A percentile compares a stretch with the other conserved stretches of the same genome.
Conservation (phyloP, 2,888 invertebrate species). For the Tenthredo amoena region DNA sequence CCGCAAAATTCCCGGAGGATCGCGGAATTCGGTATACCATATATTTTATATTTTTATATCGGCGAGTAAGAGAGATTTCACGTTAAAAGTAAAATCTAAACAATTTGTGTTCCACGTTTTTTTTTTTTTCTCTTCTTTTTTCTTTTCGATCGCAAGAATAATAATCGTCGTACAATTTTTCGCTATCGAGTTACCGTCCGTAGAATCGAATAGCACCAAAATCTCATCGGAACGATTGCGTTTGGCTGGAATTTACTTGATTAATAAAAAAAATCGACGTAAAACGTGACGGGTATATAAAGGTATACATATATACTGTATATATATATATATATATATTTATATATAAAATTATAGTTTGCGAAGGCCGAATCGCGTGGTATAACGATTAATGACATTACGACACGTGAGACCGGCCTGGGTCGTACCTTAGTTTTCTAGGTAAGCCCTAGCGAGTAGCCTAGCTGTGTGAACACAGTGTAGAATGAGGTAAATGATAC, state of each 20-base stretch:
- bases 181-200: no score
- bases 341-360: no score
- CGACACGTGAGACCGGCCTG: constrained; percentile 38
- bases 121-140: background rate
- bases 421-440: background rate
- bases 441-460: background rate
- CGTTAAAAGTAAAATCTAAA: background rate
- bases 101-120: background rate
- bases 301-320: no score
- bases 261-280: background rate
- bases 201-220: no score
- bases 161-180: background rate
- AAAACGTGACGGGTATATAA: no score
- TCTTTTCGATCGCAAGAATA: background rate
- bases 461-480: constrained; percentile 9
- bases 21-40: background rate
- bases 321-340: no score
- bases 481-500: constrained; percentile 41
- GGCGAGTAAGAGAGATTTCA: background rate
- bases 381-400: constrained; percentile 32
- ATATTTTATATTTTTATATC: background rate
- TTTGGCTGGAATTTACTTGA: background rate
- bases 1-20: background rate
- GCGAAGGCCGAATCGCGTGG: constrained; percentile 21
- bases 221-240: no score